Conservation (phyloP, 2,113 vertebrate genomes). For the Dissostichus mawsoni region DNA sequence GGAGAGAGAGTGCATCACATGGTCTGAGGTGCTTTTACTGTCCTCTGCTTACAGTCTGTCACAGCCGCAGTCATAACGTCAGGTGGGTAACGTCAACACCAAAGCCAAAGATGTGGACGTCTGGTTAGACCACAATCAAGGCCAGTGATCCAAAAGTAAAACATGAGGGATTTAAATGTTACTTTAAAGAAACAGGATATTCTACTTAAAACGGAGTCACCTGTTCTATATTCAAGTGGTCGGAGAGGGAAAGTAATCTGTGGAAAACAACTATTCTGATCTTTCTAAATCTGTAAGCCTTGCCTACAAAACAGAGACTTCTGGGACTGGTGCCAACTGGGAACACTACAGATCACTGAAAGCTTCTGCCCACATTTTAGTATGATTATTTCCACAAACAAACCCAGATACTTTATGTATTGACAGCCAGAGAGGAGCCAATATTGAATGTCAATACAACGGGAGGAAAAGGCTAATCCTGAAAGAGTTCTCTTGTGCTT, state of each 20-base stretch:
- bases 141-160: not conserved
- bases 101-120: conserved; percentile 23
- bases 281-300: not conserved
- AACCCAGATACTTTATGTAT: not conserved
- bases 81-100: conserved; percentile 46
- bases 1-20: conserved; percentile 15
- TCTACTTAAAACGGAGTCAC: conserved; percentile 5
- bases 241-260: conserved; percentile 5
- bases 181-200: conserved; percentile 24
- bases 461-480: not conserved
- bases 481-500: no score
- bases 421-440: not conserved
- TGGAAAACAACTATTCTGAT: not conserved
- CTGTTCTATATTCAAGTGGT: conserved; percentile 19
- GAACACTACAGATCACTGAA: not conserved
- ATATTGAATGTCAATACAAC: not conserved
- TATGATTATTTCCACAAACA: not conserved
- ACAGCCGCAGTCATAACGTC: conserved; percentile 26
- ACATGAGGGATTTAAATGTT: not conserved
- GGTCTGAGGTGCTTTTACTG: conserved; percentile 40
- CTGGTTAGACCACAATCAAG: conserved; percentile 27
- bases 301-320: not conserved
- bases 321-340: not conserved
- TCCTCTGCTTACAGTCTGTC: conserved; percentile 28
- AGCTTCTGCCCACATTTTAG: not conserved